These are phyloP conservation scores for Harpagoxenus sublaevis DNA, from an alignment of 2,888 invertebrate genomes.

Conservation along the genomic window DNA sequence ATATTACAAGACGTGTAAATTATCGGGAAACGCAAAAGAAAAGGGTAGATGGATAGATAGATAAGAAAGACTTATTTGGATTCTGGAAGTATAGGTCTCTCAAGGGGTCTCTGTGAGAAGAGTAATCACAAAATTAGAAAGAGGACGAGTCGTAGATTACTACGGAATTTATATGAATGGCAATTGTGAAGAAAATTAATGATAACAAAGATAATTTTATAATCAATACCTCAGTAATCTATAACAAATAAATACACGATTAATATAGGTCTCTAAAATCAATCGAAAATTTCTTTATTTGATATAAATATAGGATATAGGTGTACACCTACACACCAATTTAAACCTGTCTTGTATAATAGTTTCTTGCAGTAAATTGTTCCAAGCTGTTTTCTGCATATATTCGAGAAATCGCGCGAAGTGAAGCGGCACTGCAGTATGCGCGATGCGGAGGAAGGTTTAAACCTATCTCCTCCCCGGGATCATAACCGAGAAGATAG, in stretches of 20 bases:
- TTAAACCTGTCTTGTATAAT: background rate
- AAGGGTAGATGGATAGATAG: conserved; percentile 7
- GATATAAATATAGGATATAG: background rate
- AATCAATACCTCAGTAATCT: background rate
- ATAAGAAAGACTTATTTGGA: background rate
- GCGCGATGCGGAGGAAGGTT: background rate
- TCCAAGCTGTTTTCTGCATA: conserved; percentile 9
- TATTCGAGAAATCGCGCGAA: background rate
- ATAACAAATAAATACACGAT: background rate
- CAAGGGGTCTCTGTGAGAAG: background rate
- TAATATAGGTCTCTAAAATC: too few relatives aligned
- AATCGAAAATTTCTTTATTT: background rate
- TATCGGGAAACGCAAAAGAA: conserved; percentile 15
- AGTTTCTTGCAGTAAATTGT: background rate
- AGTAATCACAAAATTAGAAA: conserved; percentile 9
- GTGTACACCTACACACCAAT: background rate
- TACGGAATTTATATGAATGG: background rate
- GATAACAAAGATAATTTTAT: background rate
- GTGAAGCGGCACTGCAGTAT: background rate
- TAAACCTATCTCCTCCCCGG: conserved; percentile 11
- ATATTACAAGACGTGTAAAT: conserved; percentile 24
- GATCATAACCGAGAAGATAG: conserved; percentile 13
- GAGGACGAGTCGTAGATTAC: background rate
- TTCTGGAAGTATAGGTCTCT: background rate
- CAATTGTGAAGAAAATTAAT: background rate